phyloP scores from a whole-genome alignment of 2,888 invertebrate species.

The Eumerus sabulonum region DNA sequence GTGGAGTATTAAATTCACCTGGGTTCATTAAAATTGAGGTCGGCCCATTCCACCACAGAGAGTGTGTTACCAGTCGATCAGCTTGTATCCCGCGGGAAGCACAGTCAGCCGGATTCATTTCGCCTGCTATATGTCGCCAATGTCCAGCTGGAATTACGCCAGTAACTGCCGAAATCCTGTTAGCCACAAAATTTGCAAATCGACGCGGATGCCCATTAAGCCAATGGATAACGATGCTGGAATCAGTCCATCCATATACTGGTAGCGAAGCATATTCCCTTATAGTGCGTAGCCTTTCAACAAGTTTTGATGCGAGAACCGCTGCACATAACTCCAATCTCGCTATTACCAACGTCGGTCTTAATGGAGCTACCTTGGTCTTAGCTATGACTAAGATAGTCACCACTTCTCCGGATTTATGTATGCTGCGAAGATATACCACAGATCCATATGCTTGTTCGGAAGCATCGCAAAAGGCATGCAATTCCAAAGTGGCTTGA shows the following conservation, averaged over 20 bases:
- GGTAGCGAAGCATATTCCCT: neutral
- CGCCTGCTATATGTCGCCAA: constrained; percentile 10
- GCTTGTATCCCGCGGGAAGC: neutral
- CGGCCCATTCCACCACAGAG: neutral
- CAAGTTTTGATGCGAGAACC: constrained; percentile 2
- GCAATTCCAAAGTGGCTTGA: neutral
- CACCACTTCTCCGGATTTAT: neutral
- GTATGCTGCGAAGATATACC: constrained; percentile 14
- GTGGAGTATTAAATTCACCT: no score
- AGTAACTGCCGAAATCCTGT: constrained; percentile 4
- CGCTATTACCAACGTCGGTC: neutral
- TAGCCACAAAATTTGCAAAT: constrained; percentile 16
- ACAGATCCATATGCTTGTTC: constrained; percentile 30
- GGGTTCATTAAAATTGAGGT: neutral
- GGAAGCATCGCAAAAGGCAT: constrained; percentile 43
- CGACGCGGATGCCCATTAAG: neutral
- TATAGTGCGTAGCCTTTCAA: neutral
- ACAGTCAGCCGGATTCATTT: neutral
- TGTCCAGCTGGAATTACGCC: neutral
- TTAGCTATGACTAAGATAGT: neutral
- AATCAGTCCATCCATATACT: constrained; percentile 8
- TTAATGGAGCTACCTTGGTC: constrained; percentile 1
- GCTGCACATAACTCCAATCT: constrained; percentile 16
- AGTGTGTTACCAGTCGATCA: neutral
- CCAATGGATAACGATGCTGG: constrained; percentile 16